These are phyloP conservation scores for Acanthisitta chloris DNA, from an alignment of 2,113 vertebrate species.

Conservation along the genomic window DNA sequence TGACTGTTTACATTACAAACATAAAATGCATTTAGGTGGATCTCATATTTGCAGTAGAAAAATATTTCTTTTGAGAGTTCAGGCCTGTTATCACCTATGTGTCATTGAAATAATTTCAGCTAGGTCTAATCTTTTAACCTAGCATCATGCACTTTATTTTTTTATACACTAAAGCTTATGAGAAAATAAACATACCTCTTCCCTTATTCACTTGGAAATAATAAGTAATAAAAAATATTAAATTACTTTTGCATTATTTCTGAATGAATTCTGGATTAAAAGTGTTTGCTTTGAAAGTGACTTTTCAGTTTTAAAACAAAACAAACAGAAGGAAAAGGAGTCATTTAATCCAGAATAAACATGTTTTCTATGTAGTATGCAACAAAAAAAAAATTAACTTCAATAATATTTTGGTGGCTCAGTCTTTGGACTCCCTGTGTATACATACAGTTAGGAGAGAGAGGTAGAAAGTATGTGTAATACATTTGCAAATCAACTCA, in stretches of 20 bases:
- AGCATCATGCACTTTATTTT: background rate
- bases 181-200: background rate
- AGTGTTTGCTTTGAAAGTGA: background rate
- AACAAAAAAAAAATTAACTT: background rate
- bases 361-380: background rate
- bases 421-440: background rate
- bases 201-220: background rate
- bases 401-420: background rate
- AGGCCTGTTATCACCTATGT: background rate
- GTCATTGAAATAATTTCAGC: background rate
- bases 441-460: background rate
- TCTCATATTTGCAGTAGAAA: background rate
- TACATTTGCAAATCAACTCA: background rate
- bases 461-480: background rate
- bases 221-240: background rate
- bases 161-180: background rate
- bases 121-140: background rate
- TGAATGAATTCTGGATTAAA: background rate
- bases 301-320: background rate
- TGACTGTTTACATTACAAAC: background rate
- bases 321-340: rapidly evolving
- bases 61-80: background rate
- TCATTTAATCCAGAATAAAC: background rate
- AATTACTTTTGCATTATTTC: background rate
- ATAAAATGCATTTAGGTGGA: background rate